Evolutionary conservation across 2,888 invertebrate species (phyloP).

Genomic region (Ceriagrion tenellum): DNA sequence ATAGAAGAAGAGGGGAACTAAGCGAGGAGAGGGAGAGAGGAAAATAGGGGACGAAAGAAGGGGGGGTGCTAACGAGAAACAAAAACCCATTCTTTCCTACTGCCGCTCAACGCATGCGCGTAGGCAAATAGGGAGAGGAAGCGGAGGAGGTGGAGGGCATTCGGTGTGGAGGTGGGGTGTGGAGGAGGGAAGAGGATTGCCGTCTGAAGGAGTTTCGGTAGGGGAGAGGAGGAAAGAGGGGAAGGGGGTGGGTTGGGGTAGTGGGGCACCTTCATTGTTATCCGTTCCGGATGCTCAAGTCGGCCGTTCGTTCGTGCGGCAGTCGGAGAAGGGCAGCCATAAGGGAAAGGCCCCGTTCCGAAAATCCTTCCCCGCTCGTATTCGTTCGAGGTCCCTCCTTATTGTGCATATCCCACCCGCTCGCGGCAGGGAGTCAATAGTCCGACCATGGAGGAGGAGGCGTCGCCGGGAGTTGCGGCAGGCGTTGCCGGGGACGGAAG

Average conservation of each 20-base stretch:
- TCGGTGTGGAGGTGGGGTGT: not conserved
- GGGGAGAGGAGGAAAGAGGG: not conserved
- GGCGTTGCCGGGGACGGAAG: not conserved
- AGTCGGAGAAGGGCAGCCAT: not conserved
- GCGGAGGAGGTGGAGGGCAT: not conserved
- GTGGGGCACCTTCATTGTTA: not conserved
- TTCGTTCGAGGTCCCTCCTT: no score
- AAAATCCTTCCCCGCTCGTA: not conserved
- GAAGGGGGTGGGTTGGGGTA: not conserved
- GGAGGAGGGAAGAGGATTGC: not conserved
- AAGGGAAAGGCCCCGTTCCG: not conserved
- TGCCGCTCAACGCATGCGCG: constrained; percentile 7
- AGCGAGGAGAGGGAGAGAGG: not conserved
- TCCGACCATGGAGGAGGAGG: not conserved
- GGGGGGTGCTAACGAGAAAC: not conserved
- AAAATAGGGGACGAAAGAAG: not conserved
- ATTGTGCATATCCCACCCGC: no score
- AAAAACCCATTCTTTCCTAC: constrained; percentile 23
- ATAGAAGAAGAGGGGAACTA: not conserved
- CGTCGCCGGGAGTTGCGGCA: not conserved
- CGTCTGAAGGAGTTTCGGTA: not conserved
- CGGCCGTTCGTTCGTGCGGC: not conserved
- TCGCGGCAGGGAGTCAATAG: not conserved
- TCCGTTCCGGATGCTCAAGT: constrained; percentile 27
- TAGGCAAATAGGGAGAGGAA: not conserved